phyloP scores from a whole-genome alignment of 2,113 vertebrate species.

The Phyllopteryx taeniolatus region DNA sequence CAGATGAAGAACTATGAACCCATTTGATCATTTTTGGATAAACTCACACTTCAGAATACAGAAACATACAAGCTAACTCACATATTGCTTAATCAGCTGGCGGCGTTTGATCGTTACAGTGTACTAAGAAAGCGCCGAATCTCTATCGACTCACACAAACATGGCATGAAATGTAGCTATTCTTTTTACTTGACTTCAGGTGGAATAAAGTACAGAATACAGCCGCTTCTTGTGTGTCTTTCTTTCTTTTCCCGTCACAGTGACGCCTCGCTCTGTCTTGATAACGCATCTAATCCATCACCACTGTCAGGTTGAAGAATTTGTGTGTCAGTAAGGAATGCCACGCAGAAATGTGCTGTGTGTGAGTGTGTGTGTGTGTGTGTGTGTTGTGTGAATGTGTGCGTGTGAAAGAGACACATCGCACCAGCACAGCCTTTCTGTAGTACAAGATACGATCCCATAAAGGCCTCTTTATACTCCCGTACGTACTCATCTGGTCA shows the following conservation, averaged over 20 bases:
- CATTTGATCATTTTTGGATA: background rate
- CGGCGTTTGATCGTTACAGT: slow-evolving; percentile 19
- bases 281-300: slow-evolving; percentile 77
- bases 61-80: background rate
- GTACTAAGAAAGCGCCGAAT: slow-evolving; percentile 14
- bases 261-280: slow-evolving; percentile 62
- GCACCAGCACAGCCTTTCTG: slow-evolving; percentile 51
- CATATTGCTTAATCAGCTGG: slow-evolving; percentile 20
- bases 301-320: slow-evolving; percentile 69
- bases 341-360: slow-evolving; percentile 36
- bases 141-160: slow-evolving; percentile 40
- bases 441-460: slow-evolving; percentile 60
- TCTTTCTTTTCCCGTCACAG: slow-evolving; percentile 31
- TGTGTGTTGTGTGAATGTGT: slow-evolving; percentile 16
- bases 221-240: slow-evolving; percentile 20
- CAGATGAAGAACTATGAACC: background rate
- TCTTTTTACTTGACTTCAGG: slow-evolving; percentile 52
- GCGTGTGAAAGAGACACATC: slow-evolving; percentile 29
- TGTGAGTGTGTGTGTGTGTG: slow-evolving; percentile 17
- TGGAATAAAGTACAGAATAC: slow-evolving; percentile 35
- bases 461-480: slow-evolving; percentile 15
- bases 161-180: slow-evolving; percentile 47
- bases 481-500: too few relatives aligned
- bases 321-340: slow-evolving; percentile 61
- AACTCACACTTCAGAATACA: background rate